A percentile compares a stretch with the other conserved stretches of the same genome.
These are phyloP conservation scores for Spodoptera frugiperda DNA, from an alignment of 1,140 invertebrate genomes.

Conservation along the genomic window DNA sequence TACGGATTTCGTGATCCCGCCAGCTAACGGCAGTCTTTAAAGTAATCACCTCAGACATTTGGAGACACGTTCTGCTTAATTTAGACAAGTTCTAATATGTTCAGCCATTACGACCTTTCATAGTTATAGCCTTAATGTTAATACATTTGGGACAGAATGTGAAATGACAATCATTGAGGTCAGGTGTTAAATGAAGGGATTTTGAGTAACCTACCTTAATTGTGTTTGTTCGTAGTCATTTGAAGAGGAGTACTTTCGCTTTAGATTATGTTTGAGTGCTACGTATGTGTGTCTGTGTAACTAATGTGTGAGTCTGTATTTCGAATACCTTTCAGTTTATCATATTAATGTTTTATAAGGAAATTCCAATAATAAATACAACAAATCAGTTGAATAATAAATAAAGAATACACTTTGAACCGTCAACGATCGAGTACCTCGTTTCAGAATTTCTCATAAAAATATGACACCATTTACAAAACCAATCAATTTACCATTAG, in stretches of 20 bases:
- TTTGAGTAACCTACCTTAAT: slow-evolving; percentile 33
- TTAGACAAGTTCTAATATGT: slow-evolving; percentile 48
- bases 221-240: slow-evolving; percentile 24
- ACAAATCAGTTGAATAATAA: no score
- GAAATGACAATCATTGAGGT: slow-evolving; percentile 40
- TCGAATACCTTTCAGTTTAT: no score
- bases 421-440: no score
- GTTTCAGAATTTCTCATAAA: no score
- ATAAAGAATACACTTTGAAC: no score
- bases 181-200: slow-evolving; percentile 38
- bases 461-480: no score
- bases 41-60: slow-evolving; percentile 48
- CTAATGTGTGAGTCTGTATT: no score
- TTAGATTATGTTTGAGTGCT: neutral
- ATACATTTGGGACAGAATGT: slow-evolving; percentile 35
- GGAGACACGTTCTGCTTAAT: slow-evolving; percentile 51
- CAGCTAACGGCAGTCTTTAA: slow-evolving; percentile 48
- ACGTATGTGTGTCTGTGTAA: neutral
- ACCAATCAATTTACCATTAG: neutral
- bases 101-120: slow-evolving; percentile 49
- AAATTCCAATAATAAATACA: no score
- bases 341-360: no score
- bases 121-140: slow-evolving; percentile 44
- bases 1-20: slow-evolving; percentile 45
- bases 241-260: neutral